Percentiles rank a stretch among this genome's conserved stretches.
Conservation (phyloP, 2,797 vertebrate species). For the Pagetopsis macropterus region DNA sequence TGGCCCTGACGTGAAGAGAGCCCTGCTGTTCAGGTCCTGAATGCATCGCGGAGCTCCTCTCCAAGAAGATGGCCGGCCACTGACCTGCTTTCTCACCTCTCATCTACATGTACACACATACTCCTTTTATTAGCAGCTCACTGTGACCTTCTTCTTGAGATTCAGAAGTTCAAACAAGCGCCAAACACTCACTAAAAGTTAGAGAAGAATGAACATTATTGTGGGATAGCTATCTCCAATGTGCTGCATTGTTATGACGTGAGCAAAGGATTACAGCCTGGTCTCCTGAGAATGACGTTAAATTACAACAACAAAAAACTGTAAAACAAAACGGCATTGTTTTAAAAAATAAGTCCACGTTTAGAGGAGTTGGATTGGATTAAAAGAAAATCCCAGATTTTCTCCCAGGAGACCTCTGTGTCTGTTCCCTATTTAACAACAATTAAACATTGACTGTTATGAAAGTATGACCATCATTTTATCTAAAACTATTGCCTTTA, state of each 20-base stretch:
- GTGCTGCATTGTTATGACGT: not conserved
- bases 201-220: not conserved
- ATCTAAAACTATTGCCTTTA: too few relatives aligned
- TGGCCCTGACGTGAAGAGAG: constrained; percentile 54
- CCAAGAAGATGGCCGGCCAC: constrained; percentile 55
- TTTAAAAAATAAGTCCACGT: too few relatives aligned
- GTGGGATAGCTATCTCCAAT: not conserved
- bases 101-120: constrained; percentile 79
- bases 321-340: too few relatives aligned
- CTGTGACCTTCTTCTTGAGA: constrained; percentile 61
- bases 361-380: too few relatives aligned
- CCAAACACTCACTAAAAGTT: constrained; percentile 28
- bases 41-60: constrained; percentile 67
- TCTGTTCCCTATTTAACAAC: too few relatives aligned
- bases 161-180: constrained; percentile 32
- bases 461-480: too few relatives aligned
- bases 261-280: too few relatives aligned
- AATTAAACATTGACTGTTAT: too few relatives aligned
- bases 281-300: too few relatives aligned
- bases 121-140: constrained; percentile 64
- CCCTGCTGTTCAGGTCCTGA: constrained; percentile 41
- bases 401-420: too few relatives aligned
- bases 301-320: too few relatives aligned
- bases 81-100: constrained; percentile 71
- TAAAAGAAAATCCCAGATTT: too few relatives aligned